Percentiles rank a stretch among this genome's conserved stretches.
These are phyloP conservation scores for Ctenicera cuprea DNA, from an alignment of 2,888 invertebrate genomes.

Conservation along the genomic window DNA sequence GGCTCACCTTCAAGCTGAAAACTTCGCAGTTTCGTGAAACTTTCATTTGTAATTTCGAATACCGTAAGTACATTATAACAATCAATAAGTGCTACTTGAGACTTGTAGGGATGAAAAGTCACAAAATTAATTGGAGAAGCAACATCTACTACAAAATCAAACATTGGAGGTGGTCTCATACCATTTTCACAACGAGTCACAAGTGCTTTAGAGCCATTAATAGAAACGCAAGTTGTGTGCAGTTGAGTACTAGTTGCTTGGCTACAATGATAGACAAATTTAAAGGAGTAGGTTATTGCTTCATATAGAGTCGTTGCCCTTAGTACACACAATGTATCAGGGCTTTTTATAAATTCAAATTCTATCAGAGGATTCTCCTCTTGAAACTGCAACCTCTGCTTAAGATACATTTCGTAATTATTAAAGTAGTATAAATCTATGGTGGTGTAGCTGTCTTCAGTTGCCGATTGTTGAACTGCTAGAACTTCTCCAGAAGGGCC, in stretches of 20 bases:
- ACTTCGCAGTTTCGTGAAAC: neutral
- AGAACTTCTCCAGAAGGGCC: slow-evolving; percentile 47
- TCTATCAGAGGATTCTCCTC: slow-evolving; percentile 63
- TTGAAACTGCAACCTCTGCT: slow-evolving; percentile 81
- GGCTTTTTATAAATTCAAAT: slow-evolving; percentile 54
- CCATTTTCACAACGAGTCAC: slow-evolving; percentile 84
- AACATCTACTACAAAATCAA: slow-evolving; percentile 76
- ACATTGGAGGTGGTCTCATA: slow-evolving; percentile 91
- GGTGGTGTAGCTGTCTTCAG: slow-evolving; percentile 64
- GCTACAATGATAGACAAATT: slow-evolving; percentile 76
- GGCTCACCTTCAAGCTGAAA: neutral
- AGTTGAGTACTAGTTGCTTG: slow-evolving; percentile 76
- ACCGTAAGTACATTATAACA: slow-evolving; percentile 32
- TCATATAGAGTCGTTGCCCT: slow-evolving; percentile 75
- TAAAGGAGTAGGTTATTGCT: slow-evolving; percentile 77
- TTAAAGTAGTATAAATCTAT: slow-evolving; percentile 85
- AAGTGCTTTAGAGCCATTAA: slow-evolving; percentile 83
- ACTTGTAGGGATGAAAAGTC: slow-evolving; percentile 74
- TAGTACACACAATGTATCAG: slow-evolving; percentile 66
- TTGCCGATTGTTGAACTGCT: slow-evolving; percentile 63
- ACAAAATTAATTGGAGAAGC: slow-evolving; percentile 77
- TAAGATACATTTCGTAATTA: slow-evolving; percentile 95
- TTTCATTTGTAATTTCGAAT: slow-evolving; percentile 1
- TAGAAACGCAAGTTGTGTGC: slow-evolving; percentile 78
- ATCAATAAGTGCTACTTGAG: slow-evolving; percentile 56